Base-by-base conservation (phyloP, 2,113 vertebrate genomes). In the Taurulus bubalis region DNA sequence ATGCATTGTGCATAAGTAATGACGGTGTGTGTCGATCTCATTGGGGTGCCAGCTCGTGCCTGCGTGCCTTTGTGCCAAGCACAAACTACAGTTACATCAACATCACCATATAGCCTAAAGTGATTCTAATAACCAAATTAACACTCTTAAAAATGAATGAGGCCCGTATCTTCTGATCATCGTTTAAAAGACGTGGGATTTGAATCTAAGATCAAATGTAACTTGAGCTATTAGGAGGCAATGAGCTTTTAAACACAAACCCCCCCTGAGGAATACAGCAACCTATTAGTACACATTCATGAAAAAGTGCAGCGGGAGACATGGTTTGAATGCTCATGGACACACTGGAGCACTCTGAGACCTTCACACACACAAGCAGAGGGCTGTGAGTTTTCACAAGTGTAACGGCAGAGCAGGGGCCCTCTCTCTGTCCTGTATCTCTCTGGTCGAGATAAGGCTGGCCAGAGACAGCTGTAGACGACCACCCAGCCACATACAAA, bases 151-250 rank as follows among this genome's bases (percentile, higher is more conserved):
- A 85, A 86, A 87, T 89, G 70, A 85, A 86, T 83, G 82, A 86
- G 82, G 72, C 42, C 42, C 26, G 69, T 42, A 77, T 85, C 88
- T 80, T 87, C 69, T 89, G 87, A 92, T 87, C 87, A 88, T 81
- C 80, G 62, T 86, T 92, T 91, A 85, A 90, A 89, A 87, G 84
- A 86, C 59, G 26, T 85, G 85, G 87, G 90, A 87, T 91, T 91
- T 89, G 81, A 93, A 91, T 89, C 32, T 34, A 24, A 91, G 89
- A 91, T 93, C 71, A 91, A 91, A 91, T 90, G 88, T 83, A 85
- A 92, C 69, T 79, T 75, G 68, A 77, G 75, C 90, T 79, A 86
- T 91, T 93, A 93, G 55, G 58, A 76, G 72, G 82, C 79, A 75
- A 86, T 70, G 74, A 77, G 85, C 68, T 85, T 85, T 28, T 79